Conservation (phyloP, 2,888 invertebrate genomes). For the Petrolisthes manimaculis region DNA sequence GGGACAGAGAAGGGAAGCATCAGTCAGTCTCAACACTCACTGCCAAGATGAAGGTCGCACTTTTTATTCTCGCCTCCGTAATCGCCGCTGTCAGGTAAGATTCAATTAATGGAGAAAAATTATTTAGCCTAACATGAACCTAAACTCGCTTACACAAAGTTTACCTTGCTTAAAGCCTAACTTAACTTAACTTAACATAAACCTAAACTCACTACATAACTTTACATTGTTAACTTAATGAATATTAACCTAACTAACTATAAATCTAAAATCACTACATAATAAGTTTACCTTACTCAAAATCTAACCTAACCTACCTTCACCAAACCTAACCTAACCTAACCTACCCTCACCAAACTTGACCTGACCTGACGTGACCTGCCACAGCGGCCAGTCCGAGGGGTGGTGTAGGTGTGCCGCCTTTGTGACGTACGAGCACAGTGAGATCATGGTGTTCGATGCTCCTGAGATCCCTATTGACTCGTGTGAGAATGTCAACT, state of each 20-base stretch:
- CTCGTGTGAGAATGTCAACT: constrained; percentile 24
- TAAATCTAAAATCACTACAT: not conserved
- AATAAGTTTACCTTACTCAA: not conserved
- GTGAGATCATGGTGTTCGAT: constrained; percentile 44
- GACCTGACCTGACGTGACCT: not conserved
- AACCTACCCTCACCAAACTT: not conserved
- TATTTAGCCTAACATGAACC: not conserved
- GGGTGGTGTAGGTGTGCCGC: constrained; percentile 50
- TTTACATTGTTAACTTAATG: not conserved
- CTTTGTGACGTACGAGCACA: constrained; percentile 42
- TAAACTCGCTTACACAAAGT: too few species aligned
- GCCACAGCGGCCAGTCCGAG: constrained; percentile 37
- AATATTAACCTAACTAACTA: not conserved
- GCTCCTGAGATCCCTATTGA: constrained; percentile 34
- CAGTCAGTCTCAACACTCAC: not conserved
- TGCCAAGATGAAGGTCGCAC: not conserved
- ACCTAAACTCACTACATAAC: not conserved
- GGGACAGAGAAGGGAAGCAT: too few species aligned
- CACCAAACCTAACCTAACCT: not conserved
- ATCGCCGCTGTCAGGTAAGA: not conserved
- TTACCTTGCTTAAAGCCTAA: too few species aligned
- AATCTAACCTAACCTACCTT: not conserved
- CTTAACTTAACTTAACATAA: not conserved
- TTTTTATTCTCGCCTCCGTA: not conserved
- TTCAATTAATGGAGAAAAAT: not conserved